A percentile compares a stretch with the other conserved stretches of the same genome.
phyloP scores from a whole-genome alignment of 2,888 invertebrate genomes.

The Cheilosia scutellata region DNA sequence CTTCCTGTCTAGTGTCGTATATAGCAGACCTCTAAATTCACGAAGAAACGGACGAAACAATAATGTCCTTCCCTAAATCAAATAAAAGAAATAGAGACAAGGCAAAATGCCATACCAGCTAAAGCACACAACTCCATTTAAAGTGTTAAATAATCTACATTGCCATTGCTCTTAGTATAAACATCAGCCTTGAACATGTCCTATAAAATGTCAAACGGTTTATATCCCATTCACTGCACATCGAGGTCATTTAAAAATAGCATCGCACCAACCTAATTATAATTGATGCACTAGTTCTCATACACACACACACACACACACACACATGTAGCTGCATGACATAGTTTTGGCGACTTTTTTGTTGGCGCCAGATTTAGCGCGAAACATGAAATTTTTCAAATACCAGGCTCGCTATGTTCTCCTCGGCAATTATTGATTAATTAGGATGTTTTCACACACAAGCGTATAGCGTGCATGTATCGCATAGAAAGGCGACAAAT shows the following conservation, averaged over 20 bases:
- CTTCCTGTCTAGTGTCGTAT: too few relatives aligned
- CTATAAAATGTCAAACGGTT: conserved; percentile 26
- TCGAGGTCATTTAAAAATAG: conserved; percentile 15
- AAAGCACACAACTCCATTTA: background rate
- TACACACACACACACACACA: background rate
- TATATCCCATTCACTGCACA: background rate
- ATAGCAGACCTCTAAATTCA: too few relatives aligned
- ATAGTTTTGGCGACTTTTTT: background rate
- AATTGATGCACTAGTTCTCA: conserved; percentile 4
- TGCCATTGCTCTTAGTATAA: background rate
- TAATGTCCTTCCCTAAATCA: too few relatives aligned
- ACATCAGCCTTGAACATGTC: conserved; percentile 9
- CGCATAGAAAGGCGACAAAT: background rate
- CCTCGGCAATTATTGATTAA: background rate
- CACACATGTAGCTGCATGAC: background rate
- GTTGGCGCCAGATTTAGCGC: background rate
- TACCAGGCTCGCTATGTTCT: background rate
- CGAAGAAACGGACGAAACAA: too few relatives aligned
- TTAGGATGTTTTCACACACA: background rate
- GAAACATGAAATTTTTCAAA: conserved; percentile 4
- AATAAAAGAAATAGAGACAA: too few relatives aligned
- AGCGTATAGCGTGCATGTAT: background rate
- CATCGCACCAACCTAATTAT: background rate
- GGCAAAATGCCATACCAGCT: too few relatives aligned
- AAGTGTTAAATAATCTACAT: conserved; percentile 12